Base-by-base conservation (phyloP, 2,888 invertebrate genomes). In the Temnothorax unifasciatus region DNA sequence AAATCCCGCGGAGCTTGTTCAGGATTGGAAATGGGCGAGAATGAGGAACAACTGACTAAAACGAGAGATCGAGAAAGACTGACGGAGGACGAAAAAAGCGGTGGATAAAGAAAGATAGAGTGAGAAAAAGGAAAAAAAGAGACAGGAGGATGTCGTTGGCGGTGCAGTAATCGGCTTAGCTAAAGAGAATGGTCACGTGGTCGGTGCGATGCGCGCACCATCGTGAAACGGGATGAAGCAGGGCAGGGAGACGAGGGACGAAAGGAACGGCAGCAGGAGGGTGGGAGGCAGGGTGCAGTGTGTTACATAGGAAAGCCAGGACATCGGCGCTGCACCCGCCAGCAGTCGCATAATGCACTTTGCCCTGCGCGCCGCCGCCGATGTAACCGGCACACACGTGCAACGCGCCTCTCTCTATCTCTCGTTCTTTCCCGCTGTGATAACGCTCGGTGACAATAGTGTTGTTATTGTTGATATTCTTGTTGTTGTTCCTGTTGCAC, bases 301-400 rank as follows among this genome's bases (percentile, higher is more conserved):
- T 89, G 86, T 86, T 86, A 87, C 87, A 90, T 89, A 85, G 88
- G 90, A 92, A 90, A 91, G 89, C 84, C 89, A 73, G 85, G 85
- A 90, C 88, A 88, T 75, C 89, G 87, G 87, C 84, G 88, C 87
- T 88, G 87, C 89, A 88, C 86, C 86, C 88, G 89, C 79, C 89
- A 88, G 90, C 91, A 93, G 93, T 93, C 92, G 91, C 88, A 88
- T 91, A 88, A 91, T 93, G 91, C 92, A 92, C 91, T 92, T 91
- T 92, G 92, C 87, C 88, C 88, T 87, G 91, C 85, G 89, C 90
- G 89, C 66, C 88, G 83, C 69, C 81, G 86, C 47, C 34, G 57
- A 82, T 34, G 13, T 57, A 88, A 54, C 86, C 87, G 82, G 73
- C 68, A 66, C 89, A 87, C 89, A 87, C 89, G 89, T 87, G 88